A percentile compares a stretch with the other conserved stretches of the same genome.
Conservation (phyloP, 1,140 invertebrate species). For the Temnothorax nylanderi region DNA sequence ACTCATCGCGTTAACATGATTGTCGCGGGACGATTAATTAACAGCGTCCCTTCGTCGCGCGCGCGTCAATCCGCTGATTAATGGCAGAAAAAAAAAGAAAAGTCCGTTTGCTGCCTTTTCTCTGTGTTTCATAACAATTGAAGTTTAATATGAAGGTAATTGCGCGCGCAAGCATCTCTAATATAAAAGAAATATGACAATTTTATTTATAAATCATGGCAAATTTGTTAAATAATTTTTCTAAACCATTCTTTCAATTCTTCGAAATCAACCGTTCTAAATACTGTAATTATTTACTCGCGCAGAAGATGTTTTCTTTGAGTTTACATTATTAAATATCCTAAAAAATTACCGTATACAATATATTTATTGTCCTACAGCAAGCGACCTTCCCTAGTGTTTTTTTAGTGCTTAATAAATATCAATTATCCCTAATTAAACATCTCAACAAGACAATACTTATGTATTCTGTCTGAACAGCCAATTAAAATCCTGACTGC, state of each 20-base stretch:
- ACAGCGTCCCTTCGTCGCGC: background rate
- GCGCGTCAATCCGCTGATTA: background rate
- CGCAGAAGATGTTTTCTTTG: background rate
- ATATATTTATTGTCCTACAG: background rate
- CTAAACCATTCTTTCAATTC: background rate
- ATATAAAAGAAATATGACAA: background rate
- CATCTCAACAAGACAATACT: background rate
- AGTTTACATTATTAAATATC: background rate
- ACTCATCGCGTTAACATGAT: slow-evolving; percentile 30
- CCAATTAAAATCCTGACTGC: background rate
- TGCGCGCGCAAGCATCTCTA: background rate
- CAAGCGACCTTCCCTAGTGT: background rate
- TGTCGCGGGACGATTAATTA: slow-evolving; percentile 25
- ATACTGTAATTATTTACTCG: background rate
- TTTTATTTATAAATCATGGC: background rate
- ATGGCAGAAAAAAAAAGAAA: background rate
- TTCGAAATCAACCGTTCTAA: background rate
- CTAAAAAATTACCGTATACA: background rate
- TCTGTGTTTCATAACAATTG: background rate
- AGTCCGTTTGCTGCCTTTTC: background rate
- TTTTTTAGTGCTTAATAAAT: background rate
- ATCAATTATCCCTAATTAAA: slow-evolving; percentile 12
- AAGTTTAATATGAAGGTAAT: background rate
- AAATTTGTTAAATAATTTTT: background rate
- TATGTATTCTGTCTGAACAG: background rate